These are phyloP conservation scores for Leptinotarsa haldemani DNA, from an alignment of 2,888 invertebrate species.

Conservation along the genomic window DNA sequence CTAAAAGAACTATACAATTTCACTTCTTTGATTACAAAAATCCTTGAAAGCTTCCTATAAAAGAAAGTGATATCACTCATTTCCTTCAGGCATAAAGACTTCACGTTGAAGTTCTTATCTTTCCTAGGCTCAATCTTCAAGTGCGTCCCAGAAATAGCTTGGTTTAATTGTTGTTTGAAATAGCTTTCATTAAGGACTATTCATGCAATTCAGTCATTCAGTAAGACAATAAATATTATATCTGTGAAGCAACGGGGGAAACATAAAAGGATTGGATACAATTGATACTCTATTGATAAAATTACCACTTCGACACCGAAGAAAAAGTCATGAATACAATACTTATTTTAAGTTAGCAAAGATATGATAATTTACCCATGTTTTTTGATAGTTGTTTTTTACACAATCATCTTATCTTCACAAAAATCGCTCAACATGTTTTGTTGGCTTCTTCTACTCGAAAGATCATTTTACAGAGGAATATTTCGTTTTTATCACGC, in stretches of 20 bases:
- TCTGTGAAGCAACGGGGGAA: neutral
- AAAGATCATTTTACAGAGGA: too few relatives aligned
- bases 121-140: neutral
- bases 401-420: too few relatives aligned
- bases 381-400: too few relatives aligned
- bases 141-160: neutral
- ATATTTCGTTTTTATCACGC: too few relatives aligned
- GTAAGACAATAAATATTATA: neutral
- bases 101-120: conserved; percentile 2
- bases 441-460: too few relatives aligned
- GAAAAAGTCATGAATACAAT: too few relatives aligned
- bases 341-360: too few relatives aligned
- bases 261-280: neutral
- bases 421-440: too few relatives aligned
- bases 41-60: neutral
- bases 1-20: too few relatives aligned
- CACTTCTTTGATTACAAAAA: neutral
- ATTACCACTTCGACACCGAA: too few relatives aligned
- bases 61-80: neutral
- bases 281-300: too few relatives aligned
- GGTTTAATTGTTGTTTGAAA: neutral
- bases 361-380: too few relatives aligned
- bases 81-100: neutral
- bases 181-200: neutral
- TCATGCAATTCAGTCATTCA: neutral